Evolutionary conservation across 2,113 vertebrate genomes (phyloP).

Genomic region (Zeus faber): DNA sequence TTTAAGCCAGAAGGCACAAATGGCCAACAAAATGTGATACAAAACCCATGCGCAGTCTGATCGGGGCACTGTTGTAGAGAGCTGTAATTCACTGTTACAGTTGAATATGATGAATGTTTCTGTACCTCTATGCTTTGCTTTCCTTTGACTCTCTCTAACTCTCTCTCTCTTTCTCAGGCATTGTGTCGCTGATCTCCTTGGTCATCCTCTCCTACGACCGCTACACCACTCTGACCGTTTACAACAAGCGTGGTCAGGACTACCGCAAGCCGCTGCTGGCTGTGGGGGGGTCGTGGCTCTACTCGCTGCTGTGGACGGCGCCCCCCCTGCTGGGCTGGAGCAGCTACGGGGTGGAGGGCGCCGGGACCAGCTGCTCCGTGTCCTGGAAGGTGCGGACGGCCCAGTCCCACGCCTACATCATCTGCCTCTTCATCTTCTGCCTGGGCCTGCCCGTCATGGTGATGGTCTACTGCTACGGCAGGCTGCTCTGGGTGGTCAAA

Average conservation of each 20-base stretch:
- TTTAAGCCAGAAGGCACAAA: too few relatives aligned
- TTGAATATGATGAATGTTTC: too few relatives aligned
- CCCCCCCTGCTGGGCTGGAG: slow-evolving; percentile 87
- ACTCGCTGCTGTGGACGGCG: slow-evolving; percentile 86
- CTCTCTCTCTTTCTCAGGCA: slow-evolving; percentile 65
- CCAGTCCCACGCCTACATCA: slow-evolving; percentile 80
- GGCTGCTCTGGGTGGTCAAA: slow-evolving; percentile 82
- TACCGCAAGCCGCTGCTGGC: slow-evolving; percentile 80
- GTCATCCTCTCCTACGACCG: slow-evolving; percentile 86
- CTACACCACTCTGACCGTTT: slow-evolving; percentile 83
- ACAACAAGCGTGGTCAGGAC: slow-evolving; percentile 72
- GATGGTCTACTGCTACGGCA: slow-evolving; percentile 85
- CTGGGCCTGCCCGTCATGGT: slow-evolving; percentile 78
- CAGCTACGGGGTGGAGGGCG: slow-evolving; percentile 82
- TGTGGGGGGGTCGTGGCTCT: slow-evolving; percentile 80
- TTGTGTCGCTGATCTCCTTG: slow-evolving; percentile 86
- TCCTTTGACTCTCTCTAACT: not conserved
- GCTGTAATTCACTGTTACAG: too few relatives aligned
- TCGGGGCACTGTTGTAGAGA: too few relatives aligned
- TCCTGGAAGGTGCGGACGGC: slow-evolving; percentile 77
- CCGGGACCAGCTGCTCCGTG: slow-evolving; percentile 85
- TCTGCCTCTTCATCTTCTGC: slow-evolving; percentile 88
- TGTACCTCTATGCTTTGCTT: not conserved
- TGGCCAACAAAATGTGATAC: too few relatives aligned
- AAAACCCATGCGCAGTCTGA: too few relatives aligned